phyloP scores from a whole-genome alignment of 2,797 vertebrate genomes.

The Tenualosa thibaudeaui region DNA sequence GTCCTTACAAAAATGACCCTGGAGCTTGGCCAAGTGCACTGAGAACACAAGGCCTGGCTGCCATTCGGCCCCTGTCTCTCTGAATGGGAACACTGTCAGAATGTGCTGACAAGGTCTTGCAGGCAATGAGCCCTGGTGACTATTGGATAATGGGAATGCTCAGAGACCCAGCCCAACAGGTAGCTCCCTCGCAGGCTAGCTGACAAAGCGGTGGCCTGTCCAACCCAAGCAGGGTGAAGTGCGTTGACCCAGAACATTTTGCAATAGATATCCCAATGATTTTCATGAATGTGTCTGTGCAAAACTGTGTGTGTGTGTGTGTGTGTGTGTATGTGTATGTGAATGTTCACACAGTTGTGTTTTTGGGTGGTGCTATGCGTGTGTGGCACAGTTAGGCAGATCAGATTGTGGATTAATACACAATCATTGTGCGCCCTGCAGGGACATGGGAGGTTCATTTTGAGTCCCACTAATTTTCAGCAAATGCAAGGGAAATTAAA shows the following conservation, averaged over 20 bases:
- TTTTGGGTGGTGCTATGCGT: not conserved
- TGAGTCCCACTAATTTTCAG: not conserved
- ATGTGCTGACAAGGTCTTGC: conserved; percentile 53
- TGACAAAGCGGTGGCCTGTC: conserved; percentile 3
- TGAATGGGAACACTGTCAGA: conserved; percentile 43
- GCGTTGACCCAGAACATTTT: not conserved
- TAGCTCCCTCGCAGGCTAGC: conserved; percentile 24
- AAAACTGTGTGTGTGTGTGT: not conserved
- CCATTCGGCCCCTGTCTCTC: conserved; percentile 38
- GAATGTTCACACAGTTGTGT: not conserved
- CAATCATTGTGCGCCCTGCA: conserved; percentile 12
- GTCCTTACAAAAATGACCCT: conserved; percentile 60
- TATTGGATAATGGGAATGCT: conserved; percentile 48
- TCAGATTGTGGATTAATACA: not conserved
- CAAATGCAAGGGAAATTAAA: conserved; percentile 12
- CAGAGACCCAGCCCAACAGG: conserved; percentile 30
- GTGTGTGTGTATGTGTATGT: not conserved
- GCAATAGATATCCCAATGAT: not conserved
- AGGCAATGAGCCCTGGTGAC: conserved; percentile 39
- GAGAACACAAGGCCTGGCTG: conserved; percentile 29
- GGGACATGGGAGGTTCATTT: conserved; percentile 9
- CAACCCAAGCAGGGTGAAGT: not conserved
- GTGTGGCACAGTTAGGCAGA: not conserved
- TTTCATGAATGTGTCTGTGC: not conserved
- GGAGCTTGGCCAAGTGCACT: conserved; percentile 52